Base-by-base conservation (phyloP, 1,140 invertebrate genomes). In the Saxidomus purpurata region DNA sequence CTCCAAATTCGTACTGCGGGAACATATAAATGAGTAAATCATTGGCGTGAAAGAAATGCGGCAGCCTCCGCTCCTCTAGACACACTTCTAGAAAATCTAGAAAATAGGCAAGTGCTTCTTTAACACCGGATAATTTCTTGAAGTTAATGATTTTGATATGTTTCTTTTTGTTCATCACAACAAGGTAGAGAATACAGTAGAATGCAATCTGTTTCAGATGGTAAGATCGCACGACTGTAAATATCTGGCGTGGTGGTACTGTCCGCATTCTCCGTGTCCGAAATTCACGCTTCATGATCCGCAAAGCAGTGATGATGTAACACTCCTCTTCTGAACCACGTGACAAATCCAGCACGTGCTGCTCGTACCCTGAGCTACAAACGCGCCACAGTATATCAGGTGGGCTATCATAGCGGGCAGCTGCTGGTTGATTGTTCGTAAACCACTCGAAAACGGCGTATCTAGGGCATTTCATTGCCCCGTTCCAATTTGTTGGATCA, bases 211-310 rank as follows among this genome's bases (percentile, higher is more conserved):
- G 81, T 31, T 69, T 84, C 19, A 67, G 15, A 59, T 69, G 38
- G 40, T 84, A 84, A 11, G 81, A 84, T 40, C 61, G 55, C 40
- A 84, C 8, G 28, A 69, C 61, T 38, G 81, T 69, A 19, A 61
- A 34, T 11, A 84, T n/a, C n/a, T n/a, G n/a, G 43, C 31, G 81
- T 36, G 81, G 81, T 3, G 81, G 63, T 9, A 3, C 36, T 17
- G 36, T 34, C 19, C 8, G n/a, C 2, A n/a, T 28, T 79, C 15
- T 25, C 49, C 6, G 25, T 15, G 2, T 22, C 59, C n/a, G 13
- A 38, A 82, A 82, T 28, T 89, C 59, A 4, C 67, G 25, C 28
- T 89, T 89, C 17, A 89, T 0, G 11, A 89, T 55, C 17, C 79
- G 49, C 25, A 55, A 31, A 17, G 79, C 79, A 1, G 79, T 81